Base-by-base conservation (phyloP, 2,113 vertebrate genomes). In the Tupaia chinensis region DNA sequence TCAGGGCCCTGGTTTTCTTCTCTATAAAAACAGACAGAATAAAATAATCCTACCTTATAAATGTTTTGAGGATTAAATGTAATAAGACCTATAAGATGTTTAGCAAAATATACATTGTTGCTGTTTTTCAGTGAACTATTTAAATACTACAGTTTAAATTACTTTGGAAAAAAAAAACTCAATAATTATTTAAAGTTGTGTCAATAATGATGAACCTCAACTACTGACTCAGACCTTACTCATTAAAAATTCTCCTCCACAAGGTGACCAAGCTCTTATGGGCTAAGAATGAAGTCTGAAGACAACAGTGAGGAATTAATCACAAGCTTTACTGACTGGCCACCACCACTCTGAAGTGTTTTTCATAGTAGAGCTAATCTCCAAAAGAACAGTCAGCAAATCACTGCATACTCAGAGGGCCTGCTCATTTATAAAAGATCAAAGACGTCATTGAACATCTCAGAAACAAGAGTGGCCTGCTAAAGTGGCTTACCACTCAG, bases 341-440 rank as follows among this genome's bases (percentile, higher is more conserved):
- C 25, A 53, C 15, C 29, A 94, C 54, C 82, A 29, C 53, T 78
- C 94, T 58, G 68, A 77, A 94, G 17, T 72, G 34, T 29, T 95
- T 61, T 93, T 96, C 76, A 65, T 23, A 70, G 68, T 1, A 85
- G n/a, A 89, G 83, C 34, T 81, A 27, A 63, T 87, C 81, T 80
- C 93, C n/a, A 83, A 73, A 95, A 87, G 63, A 95, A 58, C 70
- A 78, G 82, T 86, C 58, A 79, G 74, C 74, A 93, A 96, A 78
- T 63, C 3, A 17, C 20, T 68, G 22, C 5, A 3, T 20, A n/a
- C 63, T 87, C 60, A 73, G 63, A 60, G 7, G 63, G 60, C 63
- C 80, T 3, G 14, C 15, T 92, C 25, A n/a, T 22, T 87, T 53
- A 68, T 60, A 58, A 60, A 23, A n/a, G 58, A 54, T 22, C 79